Evolutionary conservation across 2,113 vertebrate genomes (phyloP).

Genomic region (Aegotheles bennettii): DNA sequence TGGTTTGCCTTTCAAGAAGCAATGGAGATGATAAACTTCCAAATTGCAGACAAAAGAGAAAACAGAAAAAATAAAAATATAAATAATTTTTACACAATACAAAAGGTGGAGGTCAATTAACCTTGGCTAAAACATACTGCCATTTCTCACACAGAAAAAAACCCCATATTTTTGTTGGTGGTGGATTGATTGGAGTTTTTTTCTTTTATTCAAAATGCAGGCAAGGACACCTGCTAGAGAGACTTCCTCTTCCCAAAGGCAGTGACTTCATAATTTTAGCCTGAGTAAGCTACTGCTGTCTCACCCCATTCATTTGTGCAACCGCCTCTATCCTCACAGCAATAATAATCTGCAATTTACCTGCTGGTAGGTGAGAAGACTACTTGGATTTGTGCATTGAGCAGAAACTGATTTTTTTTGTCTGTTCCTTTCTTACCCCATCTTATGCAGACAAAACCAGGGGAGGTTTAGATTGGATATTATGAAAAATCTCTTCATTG

Average conservation of each 20-base stretch:
- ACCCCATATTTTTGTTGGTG: background rate
- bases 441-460: no score
- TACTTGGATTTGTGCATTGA: background rate
- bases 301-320: background rate
- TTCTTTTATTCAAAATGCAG: background rate
- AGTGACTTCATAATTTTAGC: background rate
- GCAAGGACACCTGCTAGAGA: constrained; percentile 3
- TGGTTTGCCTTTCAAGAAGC: background rate
- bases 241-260: background rate
- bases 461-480: no score
- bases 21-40: background rate
- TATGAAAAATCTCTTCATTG: no score
- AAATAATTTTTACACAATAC: background rate
- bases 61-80: background rate
- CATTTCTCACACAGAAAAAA: background rate
- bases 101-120: background rate
- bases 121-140: background rate
- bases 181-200: background rate
- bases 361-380: background rate
- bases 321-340: background rate
- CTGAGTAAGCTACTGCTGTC: background rate
- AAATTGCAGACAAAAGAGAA: background rate
- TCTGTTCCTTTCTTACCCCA: background rate
- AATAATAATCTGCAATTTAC: background rate
- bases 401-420: background rate